Conservation (phyloP, 2,888 invertebrate species). For the Laothoe populi region DNA sequence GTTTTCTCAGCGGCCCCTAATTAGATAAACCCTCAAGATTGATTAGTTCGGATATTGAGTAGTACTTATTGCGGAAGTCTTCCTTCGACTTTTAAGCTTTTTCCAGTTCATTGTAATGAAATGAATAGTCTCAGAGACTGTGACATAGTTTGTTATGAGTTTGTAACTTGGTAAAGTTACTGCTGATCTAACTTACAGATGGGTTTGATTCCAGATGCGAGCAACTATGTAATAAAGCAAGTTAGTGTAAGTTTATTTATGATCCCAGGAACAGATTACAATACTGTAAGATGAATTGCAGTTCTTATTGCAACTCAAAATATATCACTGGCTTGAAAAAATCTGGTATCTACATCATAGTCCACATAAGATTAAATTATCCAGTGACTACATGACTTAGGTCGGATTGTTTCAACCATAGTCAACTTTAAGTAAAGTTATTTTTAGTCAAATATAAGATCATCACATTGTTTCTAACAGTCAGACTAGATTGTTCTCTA, state of each 20-base stretch:
- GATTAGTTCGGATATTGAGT: constrained; percentile 52
- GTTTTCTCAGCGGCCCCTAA: constrained; percentile 40
- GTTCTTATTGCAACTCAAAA: no score
- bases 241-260: no score
- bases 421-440: no score
- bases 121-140: neutral
- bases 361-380: no score
- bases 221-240: neutral
- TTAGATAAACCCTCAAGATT: constrained; percentile 55
- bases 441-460: no score
- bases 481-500: no score
- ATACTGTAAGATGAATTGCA: no score
- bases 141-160: constrained; percentile 9
- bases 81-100: neutral
- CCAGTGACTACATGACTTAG: no score
- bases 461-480: no score
- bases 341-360: no score
- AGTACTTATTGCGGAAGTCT: constrained; percentile 37
- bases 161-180: neutral
- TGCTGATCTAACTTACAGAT: constrained; percentile 3
- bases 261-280: neutral
- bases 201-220: neutral
- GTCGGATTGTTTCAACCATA: no score
- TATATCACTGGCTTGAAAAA: no score
- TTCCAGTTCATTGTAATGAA: constrained; percentile 3